Percentiles rank a stretch among this genome's conserved stretches.
Conservation (phyloP, 2,113 vertebrate species). For the Sarotherodon lohbergeri region DNA sequence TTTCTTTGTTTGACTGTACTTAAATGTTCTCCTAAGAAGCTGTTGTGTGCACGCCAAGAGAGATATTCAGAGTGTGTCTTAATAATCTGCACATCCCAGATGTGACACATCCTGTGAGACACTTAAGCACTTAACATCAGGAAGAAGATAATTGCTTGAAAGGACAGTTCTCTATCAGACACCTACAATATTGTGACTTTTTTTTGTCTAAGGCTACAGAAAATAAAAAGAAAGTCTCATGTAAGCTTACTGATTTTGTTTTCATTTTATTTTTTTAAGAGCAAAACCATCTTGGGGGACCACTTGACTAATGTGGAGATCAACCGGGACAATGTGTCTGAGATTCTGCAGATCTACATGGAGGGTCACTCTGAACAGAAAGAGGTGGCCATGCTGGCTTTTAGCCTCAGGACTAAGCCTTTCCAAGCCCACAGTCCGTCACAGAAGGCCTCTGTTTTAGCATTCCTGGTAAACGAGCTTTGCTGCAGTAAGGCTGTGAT, state of each 20-base stretch:
- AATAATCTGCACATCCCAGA: neutral
- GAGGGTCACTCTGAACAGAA: constrained; percentile 84
- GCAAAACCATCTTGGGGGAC: constrained; percentile 87
- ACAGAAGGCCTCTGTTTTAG: constrained; percentile 87
- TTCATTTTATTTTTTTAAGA: constrained; percentile 50
- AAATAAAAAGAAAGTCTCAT: neutral
- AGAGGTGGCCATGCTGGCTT: constrained; percentile 73
- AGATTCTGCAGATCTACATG: constrained; percentile 95
- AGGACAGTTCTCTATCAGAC: neutral
- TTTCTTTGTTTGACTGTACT: neutral
- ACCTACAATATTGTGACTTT: neutral
- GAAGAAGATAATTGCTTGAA: neutral
- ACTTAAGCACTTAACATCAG: neutral
- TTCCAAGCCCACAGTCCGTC: constrained; percentile 89
- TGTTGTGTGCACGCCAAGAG: neutral
- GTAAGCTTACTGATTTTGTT: neutral
- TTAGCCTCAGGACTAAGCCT: constrained; percentile 89
- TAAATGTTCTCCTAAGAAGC: neutral
- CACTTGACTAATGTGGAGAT: constrained; percentile 86
- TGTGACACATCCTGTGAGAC: neutral
- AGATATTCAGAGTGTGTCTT: neutral
- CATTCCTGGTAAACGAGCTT: constrained; percentile 89
- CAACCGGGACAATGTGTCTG: constrained; percentile 89
- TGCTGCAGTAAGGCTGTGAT: constrained; percentile 92
- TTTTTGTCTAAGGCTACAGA: neutral